These are phyloP conservation scores for Lathamus discolor DNA, from an alignment of 2,113 vertebrate species.

Conservation along the genomic window DNA sequence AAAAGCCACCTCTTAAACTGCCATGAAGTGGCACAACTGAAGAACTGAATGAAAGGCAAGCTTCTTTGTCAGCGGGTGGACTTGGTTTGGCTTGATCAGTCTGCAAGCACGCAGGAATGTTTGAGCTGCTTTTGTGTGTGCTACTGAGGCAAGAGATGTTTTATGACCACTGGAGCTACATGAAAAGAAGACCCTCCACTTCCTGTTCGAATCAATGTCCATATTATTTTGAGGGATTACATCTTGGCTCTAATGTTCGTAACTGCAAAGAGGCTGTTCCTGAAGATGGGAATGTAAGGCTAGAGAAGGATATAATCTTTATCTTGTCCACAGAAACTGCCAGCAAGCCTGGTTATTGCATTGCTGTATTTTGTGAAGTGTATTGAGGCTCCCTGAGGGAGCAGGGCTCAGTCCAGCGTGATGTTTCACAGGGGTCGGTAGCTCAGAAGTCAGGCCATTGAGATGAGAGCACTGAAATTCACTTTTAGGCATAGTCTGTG, in stretches of 20 bases:
- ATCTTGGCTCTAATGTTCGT: background rate
- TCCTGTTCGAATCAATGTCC: background rate
- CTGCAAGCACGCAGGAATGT: background rate
- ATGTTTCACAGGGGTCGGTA: background rate
- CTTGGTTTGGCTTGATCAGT: background rate
- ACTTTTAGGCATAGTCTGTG: background rate
- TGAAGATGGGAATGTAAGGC: background rate
- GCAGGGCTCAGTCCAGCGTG: background rate
- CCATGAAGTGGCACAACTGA: background rate
- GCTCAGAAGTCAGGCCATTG: background rate
- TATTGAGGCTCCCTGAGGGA: background rate
- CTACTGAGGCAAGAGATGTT: background rate
- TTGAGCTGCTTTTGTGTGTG: background rate
- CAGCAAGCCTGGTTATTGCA: background rate
- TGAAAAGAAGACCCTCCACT: background rate
- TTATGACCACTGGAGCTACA: background rate
- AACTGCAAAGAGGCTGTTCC: background rate
- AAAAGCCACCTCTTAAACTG: background rate
- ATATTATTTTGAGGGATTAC: background rate
- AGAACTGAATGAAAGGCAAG: background rate
- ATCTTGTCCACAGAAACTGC: background rate
- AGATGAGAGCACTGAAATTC: constrained; percentile 28
- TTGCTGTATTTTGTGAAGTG: background rate
- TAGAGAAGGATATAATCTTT: constrained; percentile 8
- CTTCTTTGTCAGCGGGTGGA: background rate